A percentile compares a stretch with the other conserved stretches of the same genome.
phyloP scores from a whole-genome alignment of 2,797 vertebrate species.

The Poecilia velifera region DNA sequence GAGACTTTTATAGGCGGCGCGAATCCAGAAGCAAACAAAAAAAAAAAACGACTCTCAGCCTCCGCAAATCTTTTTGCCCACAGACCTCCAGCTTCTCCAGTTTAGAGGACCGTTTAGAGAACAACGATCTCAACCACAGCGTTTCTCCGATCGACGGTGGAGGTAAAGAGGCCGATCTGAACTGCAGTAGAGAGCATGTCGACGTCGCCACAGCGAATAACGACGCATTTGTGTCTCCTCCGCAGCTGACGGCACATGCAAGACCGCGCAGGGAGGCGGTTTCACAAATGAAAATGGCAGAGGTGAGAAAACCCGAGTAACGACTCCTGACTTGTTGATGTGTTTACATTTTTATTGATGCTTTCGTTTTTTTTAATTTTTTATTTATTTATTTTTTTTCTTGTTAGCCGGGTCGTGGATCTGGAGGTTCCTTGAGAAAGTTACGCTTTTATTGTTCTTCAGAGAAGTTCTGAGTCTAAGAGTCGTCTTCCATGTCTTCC shows the following conservation, averaged over 20 bases:
- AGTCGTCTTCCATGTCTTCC: conserved; percentile 75
- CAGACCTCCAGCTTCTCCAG: conserved; percentile 77
- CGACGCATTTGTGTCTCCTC: background rate
- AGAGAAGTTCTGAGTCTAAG: conserved; percentile 52
- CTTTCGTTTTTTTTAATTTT: background rate
- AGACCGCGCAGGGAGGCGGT: conserved; percentile 33
- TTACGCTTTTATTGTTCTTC: conserved; percentile 23
- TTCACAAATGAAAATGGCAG: conserved; percentile 23
- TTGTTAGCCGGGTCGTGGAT: conserved; percentile 62
- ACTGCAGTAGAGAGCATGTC: background rate
- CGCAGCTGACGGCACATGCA: conserved; percentile 35
- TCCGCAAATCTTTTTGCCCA: conserved; percentile 2
- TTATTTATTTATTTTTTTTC: background rate
- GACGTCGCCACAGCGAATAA: background rate
- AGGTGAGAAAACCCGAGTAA: conserved; percentile 23
- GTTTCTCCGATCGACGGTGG: conserved; percentile 22
- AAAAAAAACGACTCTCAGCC: background rate
- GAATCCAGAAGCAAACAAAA: background rate
- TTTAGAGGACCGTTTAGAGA: conserved; percentile 63
- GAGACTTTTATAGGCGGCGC: background rate
- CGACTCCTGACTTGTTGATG: background rate
- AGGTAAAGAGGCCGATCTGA: conserved; percentile 38
- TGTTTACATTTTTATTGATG: background rate
- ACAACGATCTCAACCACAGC: background rate
- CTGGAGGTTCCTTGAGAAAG: conserved; percentile 21